Base-by-base conservation (phyloP, 2,797 vertebrate species). In the Pyrrhura leucotis region DNA sequence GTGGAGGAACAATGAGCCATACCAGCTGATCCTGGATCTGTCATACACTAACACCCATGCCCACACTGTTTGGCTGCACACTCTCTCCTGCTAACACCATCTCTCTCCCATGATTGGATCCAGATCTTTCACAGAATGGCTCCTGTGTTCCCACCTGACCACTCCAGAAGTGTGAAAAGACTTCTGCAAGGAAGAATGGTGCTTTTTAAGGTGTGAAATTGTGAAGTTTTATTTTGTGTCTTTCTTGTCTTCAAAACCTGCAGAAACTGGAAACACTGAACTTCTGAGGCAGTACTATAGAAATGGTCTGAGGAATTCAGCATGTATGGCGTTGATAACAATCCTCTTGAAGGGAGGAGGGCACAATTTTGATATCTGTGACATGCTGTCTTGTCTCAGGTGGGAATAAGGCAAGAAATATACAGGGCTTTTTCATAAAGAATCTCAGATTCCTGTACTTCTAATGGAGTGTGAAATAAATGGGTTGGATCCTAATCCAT, bases 1-100 rank as follows among this genome's bases (percentile, higher is more conserved):
- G 50, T 3, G 1, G 35, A 72, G 31, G 69, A 75, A 5, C 2
- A 1, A 10, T 13, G 50, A 84, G 29, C 39, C 0, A 0, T 37
- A 31, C 10, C 0, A 0, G 39, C 1, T 7, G 39, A 59, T 45
- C 25, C 33, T 44, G 45, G 53, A 42, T 47, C 22, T 56, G 29
- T 54, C 61, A 7, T n/a, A 28, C 2, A 47, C 54, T n/a, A 84
- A 15, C 39, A 44, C 35, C 23, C 12, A 4, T 3, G 48, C 13
- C 37, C 54, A 40, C 14, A 15, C 0, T 6, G 17, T 2, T 67
- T 23, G 22, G 31, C 33, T 54, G 6, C 22, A 13, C 6, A 1
- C 4, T 35, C 26, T 31, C 53, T 63, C n/a, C 67, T 78, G 21
- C 4, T 22, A 14, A 53, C 31, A 42, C 3, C 20, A 16, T 37